Evolutionary conservation across 2,888 invertebrate species (phyloP).

Genomic region (Celastrina argiolus): DNA sequence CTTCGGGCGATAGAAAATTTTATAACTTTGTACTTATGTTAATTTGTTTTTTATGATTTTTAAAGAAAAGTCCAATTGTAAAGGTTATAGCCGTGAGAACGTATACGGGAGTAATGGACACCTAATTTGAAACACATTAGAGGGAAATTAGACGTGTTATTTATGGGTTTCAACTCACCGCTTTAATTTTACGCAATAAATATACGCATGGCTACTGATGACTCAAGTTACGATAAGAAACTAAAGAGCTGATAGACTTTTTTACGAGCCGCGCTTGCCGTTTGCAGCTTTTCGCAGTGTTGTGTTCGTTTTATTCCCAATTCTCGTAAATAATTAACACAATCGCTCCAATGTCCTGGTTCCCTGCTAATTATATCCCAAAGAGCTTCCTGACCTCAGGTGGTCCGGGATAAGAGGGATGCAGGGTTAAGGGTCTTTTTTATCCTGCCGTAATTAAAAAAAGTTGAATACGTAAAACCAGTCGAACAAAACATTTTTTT

Average conservation of each 20-base stretch:
- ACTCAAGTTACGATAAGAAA: background rate
- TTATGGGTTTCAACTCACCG: constrained; percentile 7
- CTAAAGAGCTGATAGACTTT: background rate
- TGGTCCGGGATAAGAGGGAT: constrained; percentile 43
- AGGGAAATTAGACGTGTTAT: constrained; percentile 1
- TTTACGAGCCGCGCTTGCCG: background rate
- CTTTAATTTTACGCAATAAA: constrained; percentile 6
- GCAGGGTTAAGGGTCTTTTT: constrained; percentile 42
- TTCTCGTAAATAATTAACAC: too few species aligned
- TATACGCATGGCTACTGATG: background rate
- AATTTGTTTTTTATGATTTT: constrained; percentile 35
- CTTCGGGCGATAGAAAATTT: constrained; percentile 49
- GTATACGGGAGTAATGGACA: constrained; percentile 5
- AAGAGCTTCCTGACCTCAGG: constrained; percentile 43
- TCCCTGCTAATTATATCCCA: constrained; percentile 16
- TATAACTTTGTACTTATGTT: constrained; percentile 48
- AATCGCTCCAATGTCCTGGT: too few species aligned
- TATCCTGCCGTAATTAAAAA: constrained; percentile 5
- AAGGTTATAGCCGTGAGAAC: constrained; percentile 16
- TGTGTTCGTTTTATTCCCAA: background rate
- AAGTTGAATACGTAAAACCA: constrained; percentile 18
- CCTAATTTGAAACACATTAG: constrained; percentile 3
- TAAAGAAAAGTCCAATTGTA: constrained; percentile 24
- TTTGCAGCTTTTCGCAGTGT: background rate
- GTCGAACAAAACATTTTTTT: constrained; percentile 14